These are phyloP conservation scores for Genyomyrus donnyi DNA, from an alignment of 2,113 vertebrate genomes.

Conservation along the genomic window DNA sequence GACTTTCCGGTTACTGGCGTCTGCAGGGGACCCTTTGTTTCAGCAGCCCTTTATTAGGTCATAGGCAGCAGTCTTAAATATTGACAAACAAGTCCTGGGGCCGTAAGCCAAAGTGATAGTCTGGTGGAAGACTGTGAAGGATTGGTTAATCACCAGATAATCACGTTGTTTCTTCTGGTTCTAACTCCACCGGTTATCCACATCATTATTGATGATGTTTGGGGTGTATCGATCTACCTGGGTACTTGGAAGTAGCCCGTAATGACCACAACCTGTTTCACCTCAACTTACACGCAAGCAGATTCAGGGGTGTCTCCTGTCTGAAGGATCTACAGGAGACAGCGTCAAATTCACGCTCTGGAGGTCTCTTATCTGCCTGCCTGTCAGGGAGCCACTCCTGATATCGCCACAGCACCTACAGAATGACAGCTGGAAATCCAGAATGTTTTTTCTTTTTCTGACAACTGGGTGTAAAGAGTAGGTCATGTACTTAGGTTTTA, in stretches of 20 bases:
- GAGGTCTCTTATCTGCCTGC: background rate
- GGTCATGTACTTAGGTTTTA: background rate
- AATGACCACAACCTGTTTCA: constrained; percentile 10
- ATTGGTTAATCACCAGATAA: constrained; percentile 37
- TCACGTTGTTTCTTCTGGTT: constrained; percentile 28
- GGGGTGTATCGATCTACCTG: constrained; percentile 29
- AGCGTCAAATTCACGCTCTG: background rate
- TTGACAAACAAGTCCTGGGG: background rate
- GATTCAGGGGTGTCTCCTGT: background rate
- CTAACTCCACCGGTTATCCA: constrained; percentile 22
- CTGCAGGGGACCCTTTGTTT: background rate
- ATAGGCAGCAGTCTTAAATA: background rate
- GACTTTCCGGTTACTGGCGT: background rate
- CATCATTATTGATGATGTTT: constrained; percentile 34
- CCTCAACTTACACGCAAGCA: background rate
- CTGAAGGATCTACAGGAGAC: background rate
- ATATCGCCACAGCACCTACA: background rate
- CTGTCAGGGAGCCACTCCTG: constrained; percentile 3
- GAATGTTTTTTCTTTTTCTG: background rate
- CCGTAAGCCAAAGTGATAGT: constrained; percentile 15
- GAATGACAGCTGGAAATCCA: background rate
- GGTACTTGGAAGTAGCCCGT: constrained; percentile 20
- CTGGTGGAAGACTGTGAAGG: constrained; percentile 32
- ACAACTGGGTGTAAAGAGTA: background rate
- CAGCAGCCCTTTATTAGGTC: background rate